Conservation (phyloP, 2,888 invertebrate genomes). For the Clostera curtula region DNA sequence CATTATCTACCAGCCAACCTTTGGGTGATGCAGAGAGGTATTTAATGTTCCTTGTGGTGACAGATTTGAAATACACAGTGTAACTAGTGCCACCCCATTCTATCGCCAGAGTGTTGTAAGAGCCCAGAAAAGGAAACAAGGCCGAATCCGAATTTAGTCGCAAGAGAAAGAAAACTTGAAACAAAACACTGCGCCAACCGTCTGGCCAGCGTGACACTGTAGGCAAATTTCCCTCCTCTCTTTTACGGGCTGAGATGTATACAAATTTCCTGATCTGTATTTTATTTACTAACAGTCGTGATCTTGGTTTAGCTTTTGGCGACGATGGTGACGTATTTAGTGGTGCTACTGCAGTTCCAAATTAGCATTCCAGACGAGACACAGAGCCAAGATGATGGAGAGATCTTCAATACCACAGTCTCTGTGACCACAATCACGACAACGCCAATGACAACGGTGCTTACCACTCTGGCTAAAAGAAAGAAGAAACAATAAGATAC, state of each 20-base stretch:
- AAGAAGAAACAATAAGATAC: conserved; percentile 51
- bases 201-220: no score
- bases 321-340: conserved; percentile 85
- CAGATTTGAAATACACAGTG: no score
- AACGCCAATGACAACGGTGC: conserved; percentile 45
- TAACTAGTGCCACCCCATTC: no score
- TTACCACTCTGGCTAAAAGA: conserved; percentile 52
- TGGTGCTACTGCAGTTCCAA: conserved; percentile 83
- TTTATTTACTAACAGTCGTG: not conserved
- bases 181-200: no score
- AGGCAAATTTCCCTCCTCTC: no score
- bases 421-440: conserved; percentile 31
- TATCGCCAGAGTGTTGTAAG: no score
- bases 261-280: not conserved
- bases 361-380: conserved; percentile 81
- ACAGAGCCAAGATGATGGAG: conserved; percentile 23
- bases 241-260: not conserved
- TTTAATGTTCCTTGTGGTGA: no score
- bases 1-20: no score
- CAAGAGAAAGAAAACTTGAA: no score
- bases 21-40: no score
- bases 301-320: conserved; percentile 74
- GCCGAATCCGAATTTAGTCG: no score
- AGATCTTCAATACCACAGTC: conserved; percentile 21
- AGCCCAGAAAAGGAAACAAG: no score